Base-by-base conservation (phyloP, 2,113 vertebrate genomes). In the Trichomycterus rosablanca region DNA sequence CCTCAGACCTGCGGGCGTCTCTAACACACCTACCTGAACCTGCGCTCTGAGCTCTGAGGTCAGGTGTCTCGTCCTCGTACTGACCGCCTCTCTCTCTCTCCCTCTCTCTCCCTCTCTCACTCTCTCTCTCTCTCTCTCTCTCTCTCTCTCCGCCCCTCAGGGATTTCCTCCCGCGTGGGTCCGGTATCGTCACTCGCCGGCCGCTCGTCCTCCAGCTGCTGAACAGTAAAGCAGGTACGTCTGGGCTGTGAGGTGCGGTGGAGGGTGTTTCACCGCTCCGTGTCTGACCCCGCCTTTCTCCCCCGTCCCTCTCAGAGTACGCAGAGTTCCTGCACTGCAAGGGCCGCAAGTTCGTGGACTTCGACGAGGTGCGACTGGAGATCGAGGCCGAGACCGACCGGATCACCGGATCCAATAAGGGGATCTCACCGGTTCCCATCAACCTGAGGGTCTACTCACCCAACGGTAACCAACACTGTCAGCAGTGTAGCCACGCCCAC, bases 251-350 rank as follows among this genome's bases (percentile, higher is more conserved):
- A n/a, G n/a, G n/a, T n/a, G n/a, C n/a, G n/a, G n/a, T n/a, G n/a
- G n/a, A n/a, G n/a, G n/a, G n/a, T n/a, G n/a, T n/a, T n/a, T n/a
- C n/a, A n/a, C n/a, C n/a, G n/a, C n/a, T n/a, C n/a, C n/a, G 4
- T 11, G 3, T 22, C 11, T 10, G 18, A 11, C 2, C 10, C 2
- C 10, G 35, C 3, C 12, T 40, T 2, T 40, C 12, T 34, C 1
- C 66, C 1, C n/a, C n/a, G n/a, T n/a, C n/a, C n/a, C n/a, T n/a
- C n/a, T n/a, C 67, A 98, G 95, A 98, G 63, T 91, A 98, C 67
- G 95, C 95, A 0, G 95, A 98, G 68, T 98, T 98, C 78, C 81
- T 98, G 73, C 95, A 98, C 86, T 97, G 93, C 79, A 97, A 98
- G 32, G 91, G 93, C 51, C 90, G 89, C 10, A 97, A 97, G 64